Evolutionary conservation across 1,140 invertebrate genomes (phyloP).

Genomic region (Solenopsis invicta): DNA sequence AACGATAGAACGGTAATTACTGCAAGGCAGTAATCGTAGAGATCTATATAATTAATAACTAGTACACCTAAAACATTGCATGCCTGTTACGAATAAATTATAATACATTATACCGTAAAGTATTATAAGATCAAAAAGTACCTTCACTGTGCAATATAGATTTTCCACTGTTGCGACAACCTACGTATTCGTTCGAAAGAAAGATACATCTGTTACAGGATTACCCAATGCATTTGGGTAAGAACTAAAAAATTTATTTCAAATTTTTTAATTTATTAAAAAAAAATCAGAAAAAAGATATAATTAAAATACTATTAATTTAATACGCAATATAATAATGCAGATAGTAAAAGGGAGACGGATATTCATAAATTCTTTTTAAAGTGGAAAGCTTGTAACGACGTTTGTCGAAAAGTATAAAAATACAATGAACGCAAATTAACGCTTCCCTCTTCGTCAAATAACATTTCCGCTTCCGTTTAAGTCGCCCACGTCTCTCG

Average conservation of each 20-base stretch:
- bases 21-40: neutral
- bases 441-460: neutral
- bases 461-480: conserved; percentile 16
- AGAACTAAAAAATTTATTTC: neutral
- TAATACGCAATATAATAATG: neutral
- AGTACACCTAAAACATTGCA: neutral
- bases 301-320: neutral
- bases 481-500: neutral
- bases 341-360: neutral
- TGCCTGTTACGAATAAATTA: conserved; percentile 49
- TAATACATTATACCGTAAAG: conserved; percentile 28
- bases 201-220: neutral
- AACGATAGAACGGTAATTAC: conserved; percentile 45
- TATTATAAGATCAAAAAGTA: conserved; percentile 25
- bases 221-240: neutral
- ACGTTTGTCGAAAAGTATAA: neutral
- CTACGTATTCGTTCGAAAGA: conserved; percentile 2
- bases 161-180: neutral
- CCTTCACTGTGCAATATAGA: neutral
- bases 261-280: neutral
- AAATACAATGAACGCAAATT: neutral
- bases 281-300: too few species aligned
- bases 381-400: neutral
- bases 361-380: neutral
- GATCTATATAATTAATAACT: conserved; percentile 39